These are phyloP conservation scores for Hylia prasina DNA, from an alignment of 2,113 vertebrate genomes.

Conservation along the genomic window DNA sequence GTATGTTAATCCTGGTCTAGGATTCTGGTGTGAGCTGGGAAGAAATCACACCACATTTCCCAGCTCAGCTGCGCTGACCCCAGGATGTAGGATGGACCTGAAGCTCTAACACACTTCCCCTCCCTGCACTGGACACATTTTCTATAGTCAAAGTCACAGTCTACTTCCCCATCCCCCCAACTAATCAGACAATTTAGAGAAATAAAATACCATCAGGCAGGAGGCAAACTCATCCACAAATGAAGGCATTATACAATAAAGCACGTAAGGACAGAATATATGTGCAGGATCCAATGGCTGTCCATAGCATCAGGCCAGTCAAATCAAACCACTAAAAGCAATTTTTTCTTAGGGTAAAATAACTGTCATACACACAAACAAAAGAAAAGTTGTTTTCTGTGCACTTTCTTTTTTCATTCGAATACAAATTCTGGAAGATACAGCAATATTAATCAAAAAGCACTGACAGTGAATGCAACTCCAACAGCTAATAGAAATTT, in stretches of 20 bases:
- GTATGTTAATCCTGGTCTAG: background rate
- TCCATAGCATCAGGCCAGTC: background rate
- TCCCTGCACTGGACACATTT: background rate
- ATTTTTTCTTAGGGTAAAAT: background rate
- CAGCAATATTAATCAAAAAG: background rate
- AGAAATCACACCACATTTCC: background rate
- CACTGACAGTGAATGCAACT: background rate
- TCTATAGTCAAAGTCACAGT: background rate
- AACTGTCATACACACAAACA: background rate
- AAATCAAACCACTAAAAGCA: background rate
- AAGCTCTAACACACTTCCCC: background rate
- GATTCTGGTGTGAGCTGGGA: background rate
- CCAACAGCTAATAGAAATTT: background rate
- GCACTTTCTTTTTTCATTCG: background rate
- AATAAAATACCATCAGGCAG: background rate
- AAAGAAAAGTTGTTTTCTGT: background rate
- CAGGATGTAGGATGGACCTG: accelerated
- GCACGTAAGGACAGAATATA: background rate
- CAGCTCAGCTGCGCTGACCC: background rate
- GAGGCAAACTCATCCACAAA: background rate
- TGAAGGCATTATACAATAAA: background rate
- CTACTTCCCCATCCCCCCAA: background rate
- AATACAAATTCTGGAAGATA: background rate
- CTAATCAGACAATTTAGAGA: background rate
- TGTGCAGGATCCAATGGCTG: background rate